Conservation (phyloP, 2,113 vertebrate species). For the Saimiri boliviensis region DNA sequence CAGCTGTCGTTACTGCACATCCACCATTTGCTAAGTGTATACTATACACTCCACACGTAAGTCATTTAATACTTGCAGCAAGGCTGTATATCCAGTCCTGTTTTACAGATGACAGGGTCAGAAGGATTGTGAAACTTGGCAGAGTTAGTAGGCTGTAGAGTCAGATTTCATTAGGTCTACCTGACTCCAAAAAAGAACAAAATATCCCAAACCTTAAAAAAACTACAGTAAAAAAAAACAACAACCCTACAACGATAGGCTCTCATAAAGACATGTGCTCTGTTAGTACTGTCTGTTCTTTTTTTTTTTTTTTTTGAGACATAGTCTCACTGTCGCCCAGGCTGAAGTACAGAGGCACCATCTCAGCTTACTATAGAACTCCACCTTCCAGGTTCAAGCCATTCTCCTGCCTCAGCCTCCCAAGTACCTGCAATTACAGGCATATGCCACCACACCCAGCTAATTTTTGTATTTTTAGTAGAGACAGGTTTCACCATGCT, state of each 20-base stretch:
- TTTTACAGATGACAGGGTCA: not conserved
- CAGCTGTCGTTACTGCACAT: not conserved
- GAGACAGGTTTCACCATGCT: too few relatives aligned
- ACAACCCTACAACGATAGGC: not conserved
- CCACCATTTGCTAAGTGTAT: not conserved
- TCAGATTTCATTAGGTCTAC: not conserved
- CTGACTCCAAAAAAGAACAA: not conserved
- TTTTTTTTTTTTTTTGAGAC: not conserved
- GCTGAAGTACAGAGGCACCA: too few relatives aligned
- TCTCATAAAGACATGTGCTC: not conserved
- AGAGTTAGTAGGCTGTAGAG: not conserved
- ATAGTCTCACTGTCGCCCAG: too few relatives aligned
- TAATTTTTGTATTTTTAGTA: too few relatives aligned
- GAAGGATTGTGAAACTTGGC: not conserved
- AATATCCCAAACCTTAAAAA: not conserved
- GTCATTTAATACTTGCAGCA: not conserved
- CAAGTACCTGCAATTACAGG: too few relatives aligned
- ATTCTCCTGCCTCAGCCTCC: too few relatives aligned
- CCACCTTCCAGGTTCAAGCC: too few relatives aligned
- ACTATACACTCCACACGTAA: too few relatives aligned
- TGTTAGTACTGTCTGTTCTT: not conserved
- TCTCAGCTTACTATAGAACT: too few relatives aligned
- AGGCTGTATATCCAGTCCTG: not conserved
- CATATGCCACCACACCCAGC: too few relatives aligned
- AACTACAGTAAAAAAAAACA: not conserved